These are phyloP conservation scores for Bursaphelenchus okinawaensis DNA, from an alignment of 2,888 invertebrate genomes.

Conservation along the genomic window DNA sequence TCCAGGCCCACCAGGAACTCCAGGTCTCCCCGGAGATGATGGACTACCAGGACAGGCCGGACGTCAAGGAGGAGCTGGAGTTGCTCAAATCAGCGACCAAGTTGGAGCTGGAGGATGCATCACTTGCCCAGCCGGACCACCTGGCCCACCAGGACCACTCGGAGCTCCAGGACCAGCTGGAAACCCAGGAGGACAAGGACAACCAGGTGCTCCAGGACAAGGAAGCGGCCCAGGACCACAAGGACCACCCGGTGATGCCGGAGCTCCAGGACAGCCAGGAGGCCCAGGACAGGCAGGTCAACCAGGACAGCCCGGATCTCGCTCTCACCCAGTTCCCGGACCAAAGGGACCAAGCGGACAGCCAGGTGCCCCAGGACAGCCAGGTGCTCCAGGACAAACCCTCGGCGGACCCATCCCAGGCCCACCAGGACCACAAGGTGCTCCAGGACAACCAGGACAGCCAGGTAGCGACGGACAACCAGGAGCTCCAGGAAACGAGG, in stretches of 20 bases:
- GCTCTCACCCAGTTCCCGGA: conserved; percentile 10
- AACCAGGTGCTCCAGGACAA: conserved; percentile 14
- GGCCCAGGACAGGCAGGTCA: background rate
- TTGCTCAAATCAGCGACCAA: conserved; percentile 30
- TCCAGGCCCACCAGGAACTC: conserved; percentile 30
- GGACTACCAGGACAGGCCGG: conserved; percentile 27
- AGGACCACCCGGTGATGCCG: conserved; percentile 12
- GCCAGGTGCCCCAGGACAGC: conserved; percentile 1
- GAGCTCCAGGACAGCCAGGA: conserved; percentile 5
- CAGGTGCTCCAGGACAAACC: background rate
- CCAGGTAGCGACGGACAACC: conserved; percentile 23
- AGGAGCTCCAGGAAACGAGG: conserved; percentile 20
- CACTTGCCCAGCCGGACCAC: conserved; percentile 27
- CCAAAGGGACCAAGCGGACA: conserved; percentile 1
- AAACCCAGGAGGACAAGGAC: conserved; percentile 20
- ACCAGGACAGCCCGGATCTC: conserved; percentile 2
- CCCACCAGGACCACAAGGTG: conserved; percentile 18
- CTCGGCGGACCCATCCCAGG: conserved; percentile 9
- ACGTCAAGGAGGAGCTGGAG: conserved; percentile 31
- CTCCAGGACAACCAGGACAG: conserved; percentile 14
- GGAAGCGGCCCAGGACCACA: background rate
- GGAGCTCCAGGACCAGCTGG: conserved; percentile 29
- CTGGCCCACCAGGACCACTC: conserved; percentile 31
- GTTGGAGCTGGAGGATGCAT: conserved; percentile 37
- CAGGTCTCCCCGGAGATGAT: conserved; percentile 37